These are phyloP conservation scores for Diachasma alloeum DNA, from an alignment of 1,140 invertebrate species.

Conservation along the genomic window DNA sequence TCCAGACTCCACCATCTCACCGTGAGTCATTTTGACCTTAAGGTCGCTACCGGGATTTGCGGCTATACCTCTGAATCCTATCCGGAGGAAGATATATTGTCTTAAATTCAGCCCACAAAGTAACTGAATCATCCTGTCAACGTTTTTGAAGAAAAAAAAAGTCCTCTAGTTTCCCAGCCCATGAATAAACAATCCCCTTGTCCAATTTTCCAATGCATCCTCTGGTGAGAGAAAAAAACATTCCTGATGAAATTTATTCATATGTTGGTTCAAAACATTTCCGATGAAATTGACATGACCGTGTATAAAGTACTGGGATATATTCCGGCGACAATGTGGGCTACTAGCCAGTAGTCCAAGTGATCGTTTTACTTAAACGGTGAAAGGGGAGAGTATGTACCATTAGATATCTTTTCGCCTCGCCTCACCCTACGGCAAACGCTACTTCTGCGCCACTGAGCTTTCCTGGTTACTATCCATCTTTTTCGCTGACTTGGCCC, in stretches of 20 bases:
- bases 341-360: constrained; percentile 24
- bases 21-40: constrained; percentile 3
- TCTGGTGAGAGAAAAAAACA: not conserved
- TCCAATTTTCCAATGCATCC: not conserved
- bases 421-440: constrained; percentile 32
- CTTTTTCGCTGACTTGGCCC: constrained; percentile 40
- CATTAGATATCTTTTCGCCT: constrained; percentile 47
- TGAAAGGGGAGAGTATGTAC: constrained; percentile 30
- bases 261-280: constrained; percentile 19
- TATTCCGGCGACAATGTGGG: not conserved
- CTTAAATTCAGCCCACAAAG: not conserved
- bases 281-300: constrained; percentile 16
- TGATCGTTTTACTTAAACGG: constrained; percentile 14
- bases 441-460: constrained; percentile 21
- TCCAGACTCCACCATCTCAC: not conserved
- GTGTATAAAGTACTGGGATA: not conserved
- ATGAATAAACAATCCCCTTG: not conserved
- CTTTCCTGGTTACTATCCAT: constrained; percentile 34
- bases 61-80: constrained; percentile 17
- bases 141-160: not conserved
- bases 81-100: constrained; percentile 15
- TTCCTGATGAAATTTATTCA: not conserved
- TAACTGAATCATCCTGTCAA: constrained; percentile 16
- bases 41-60: constrained; percentile 17
- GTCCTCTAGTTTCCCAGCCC: not conserved